A percentile compares a stretch with the other conserved stretches of the same genome.
Evolutionary conservation across 2,888 invertebrate species (phyloP).

Genomic region (Leuctra nigra): DNA sequence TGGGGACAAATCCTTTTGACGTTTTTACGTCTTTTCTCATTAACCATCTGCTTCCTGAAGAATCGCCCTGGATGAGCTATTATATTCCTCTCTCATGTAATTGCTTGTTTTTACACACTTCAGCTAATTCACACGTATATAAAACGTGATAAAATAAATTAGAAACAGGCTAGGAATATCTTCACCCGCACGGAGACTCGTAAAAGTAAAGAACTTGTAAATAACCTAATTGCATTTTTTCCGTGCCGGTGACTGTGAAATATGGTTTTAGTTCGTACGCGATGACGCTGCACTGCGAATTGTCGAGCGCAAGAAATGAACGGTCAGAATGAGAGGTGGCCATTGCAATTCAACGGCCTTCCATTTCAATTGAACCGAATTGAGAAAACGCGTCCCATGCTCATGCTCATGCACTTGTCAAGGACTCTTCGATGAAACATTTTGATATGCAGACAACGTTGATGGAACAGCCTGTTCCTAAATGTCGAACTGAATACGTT

Average conservation of each 20-base stretch:
- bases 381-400: too few species aligned
- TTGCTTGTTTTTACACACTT: constrained; percentile 13
- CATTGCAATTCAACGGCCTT: too few species aligned
- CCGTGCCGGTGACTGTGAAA: background rate
- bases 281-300: too few species aligned
- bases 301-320: too few species aligned
- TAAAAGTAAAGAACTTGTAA: background rate
- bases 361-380: too few species aligned
- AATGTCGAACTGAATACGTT: too few species aligned
- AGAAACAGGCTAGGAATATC: background rate
- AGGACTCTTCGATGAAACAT: too few species aligned
- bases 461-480: too few species aligned
- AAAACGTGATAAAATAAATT: background rate
- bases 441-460: too few species aligned
- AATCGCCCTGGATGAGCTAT: constrained; percentile 1
- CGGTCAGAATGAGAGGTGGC: too few species aligned
- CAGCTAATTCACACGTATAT: constrained; percentile 3
- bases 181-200: background rate
- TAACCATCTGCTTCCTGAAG: constrained; percentile 7
- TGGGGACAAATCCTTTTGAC: background rate
- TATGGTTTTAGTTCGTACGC: too few species aligned
- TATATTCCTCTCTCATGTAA: constrained; percentile 2
- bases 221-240: background rate
- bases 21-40: background rate
- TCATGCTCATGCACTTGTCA: too few species aligned